Percentiles rank a stretch among this genome's conserved stretches.
These are phyloP conservation scores for Cyprinella venusta DNA, from an alignment of 2,797 vertebrate species.

Conservation along the genomic window DNA sequence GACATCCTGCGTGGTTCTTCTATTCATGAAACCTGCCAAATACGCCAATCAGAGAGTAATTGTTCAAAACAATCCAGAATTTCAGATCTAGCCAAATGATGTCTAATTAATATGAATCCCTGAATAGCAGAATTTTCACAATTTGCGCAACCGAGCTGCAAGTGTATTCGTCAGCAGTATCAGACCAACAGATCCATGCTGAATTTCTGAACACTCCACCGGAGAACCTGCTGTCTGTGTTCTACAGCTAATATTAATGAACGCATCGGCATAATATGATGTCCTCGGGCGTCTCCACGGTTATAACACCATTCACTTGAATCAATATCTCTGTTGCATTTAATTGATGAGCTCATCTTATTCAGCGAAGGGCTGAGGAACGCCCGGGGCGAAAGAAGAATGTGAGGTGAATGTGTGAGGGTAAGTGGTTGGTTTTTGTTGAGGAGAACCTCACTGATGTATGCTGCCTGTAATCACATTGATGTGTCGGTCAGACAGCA, in stretches of 20 bases:
- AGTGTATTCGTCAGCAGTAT: slow-evolving; percentile 26
- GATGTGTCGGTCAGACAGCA: slow-evolving; percentile 33
- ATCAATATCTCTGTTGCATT: slow-evolving; percentile 61
- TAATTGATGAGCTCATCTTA: slow-evolving; percentile 63
- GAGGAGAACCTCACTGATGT: slow-evolving; percentile 36
- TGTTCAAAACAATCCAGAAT: slow-evolving; percentile 19
- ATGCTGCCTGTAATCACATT: slow-evolving; percentile 8
- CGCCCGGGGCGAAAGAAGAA: slow-evolving; percentile 38
- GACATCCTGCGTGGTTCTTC: not conserved
- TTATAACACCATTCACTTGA: slow-evolving; percentile 60
- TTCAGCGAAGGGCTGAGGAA: slow-evolving; percentile 51
- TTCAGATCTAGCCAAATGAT: slow-evolving; percentile 13
- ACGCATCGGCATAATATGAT: slow-evolving; percentile 58
- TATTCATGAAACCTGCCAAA: slow-evolving; percentile 3
- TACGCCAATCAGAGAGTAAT: not conserved
- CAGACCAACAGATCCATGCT: not conserved
- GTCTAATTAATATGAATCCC: slow-evolving; percentile 22
- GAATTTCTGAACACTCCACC: slow-evolving; percentile 28
- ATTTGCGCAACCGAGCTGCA: slow-evolving; percentile 5
- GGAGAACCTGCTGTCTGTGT: slow-evolving; percentile 22
- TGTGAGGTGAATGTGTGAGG: slow-evolving; percentile 40
- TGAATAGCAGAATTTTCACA: slow-evolving; percentile 7
- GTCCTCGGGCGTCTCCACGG: slow-evolving; percentile 42
- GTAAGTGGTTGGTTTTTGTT: slow-evolving; percentile 22
- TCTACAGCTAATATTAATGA: slow-evolving; percentile 59